phyloP scores from a whole-genome alignment of 23 tunicate species.

The Halocynthia aurantium region DNA sequence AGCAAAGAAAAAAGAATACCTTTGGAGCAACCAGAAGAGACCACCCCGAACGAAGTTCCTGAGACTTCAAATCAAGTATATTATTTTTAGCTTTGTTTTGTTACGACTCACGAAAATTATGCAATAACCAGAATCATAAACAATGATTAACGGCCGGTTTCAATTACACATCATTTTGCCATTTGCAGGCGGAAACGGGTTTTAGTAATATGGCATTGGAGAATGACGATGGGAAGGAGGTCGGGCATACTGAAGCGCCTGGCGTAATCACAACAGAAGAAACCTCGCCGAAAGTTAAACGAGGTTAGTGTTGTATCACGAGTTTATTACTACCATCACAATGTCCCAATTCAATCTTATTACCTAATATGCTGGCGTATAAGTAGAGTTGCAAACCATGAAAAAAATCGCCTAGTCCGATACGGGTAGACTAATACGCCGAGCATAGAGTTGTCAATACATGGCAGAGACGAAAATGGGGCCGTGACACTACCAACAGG shows the following conservation, averaged over 20 bases:
- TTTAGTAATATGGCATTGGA: background rate
- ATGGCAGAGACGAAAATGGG: no score
- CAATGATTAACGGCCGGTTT: no score
- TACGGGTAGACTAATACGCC: no score
- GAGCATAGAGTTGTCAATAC: no score
- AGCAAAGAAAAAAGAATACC: constrained; percentile 54
- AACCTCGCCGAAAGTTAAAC: background rate
- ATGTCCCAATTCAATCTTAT: background rate
- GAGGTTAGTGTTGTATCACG: background rate
- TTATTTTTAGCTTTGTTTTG: no score
- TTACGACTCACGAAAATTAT: background rate
- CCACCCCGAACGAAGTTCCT: no score
- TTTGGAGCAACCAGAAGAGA: background rate
- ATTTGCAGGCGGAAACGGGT: background rate
- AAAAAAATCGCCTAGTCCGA: no score
- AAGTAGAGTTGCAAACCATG: no score
- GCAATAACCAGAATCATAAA: background rate
- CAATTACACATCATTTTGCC: no score
- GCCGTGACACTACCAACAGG: no score
- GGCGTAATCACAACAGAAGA: no score
- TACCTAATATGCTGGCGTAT: background rate
- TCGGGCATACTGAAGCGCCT: background rate
- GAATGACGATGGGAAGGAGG: constrained; percentile 2
- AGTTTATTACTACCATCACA: background rate
- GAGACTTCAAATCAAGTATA: no score